Evolutionary conservation across 2,888 invertebrate species (phyloP), one percentile per base, ranked within the genome.

Genomic region (Pharmacophagus antenor): DNA sequence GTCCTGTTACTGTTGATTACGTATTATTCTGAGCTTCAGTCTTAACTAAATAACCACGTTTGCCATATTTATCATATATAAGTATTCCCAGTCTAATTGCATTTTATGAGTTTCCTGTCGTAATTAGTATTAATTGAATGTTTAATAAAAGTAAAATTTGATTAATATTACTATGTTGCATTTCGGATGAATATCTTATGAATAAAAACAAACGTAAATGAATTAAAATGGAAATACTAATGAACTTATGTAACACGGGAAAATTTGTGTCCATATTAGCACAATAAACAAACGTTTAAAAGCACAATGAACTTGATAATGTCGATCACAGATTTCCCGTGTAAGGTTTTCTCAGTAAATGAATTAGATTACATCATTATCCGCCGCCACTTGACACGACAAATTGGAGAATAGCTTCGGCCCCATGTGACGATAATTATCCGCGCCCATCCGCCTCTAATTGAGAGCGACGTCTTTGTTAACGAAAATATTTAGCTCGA

Each of bases 311-410:
- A 37, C 15, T 15, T 5, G 15, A 37, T 37, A 37, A 37, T n/a
- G 37, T 37, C 37, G 2, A 47, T 47, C 21, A n/a, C 31, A n/a
- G 17, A 37, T 20, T 37, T 10, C 23, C 37, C 3, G 27, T 46
- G 10, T 17, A 52, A 51, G 8, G 22, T 57, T 57, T 46, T 17
- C 44, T 51, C 50, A 21, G 57, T 57, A 57, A 57, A 46, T 46
- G 57, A 50, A 22, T 46, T 46, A 31, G 51, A 57, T 57, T 57
- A 57, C 21, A 27, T 49, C 49, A 54, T 54, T 59, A 54, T 59
- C 54, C 2, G 44, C 20, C 21, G 41, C 49, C 49, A 59, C 49
- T 59, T 49, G 54, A 54, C 54, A 42, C 59, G 54, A 50, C 50
- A 49, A 54, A 54, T 59, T 50, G 41, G 53, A 31, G 54, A 54